Percentiles rank a stretch among this genome's conserved stretches.
Evolutionary conservation across 2,113 vertebrate genomes (phyloP).

Genomic region (Etia nguti): DNA sequence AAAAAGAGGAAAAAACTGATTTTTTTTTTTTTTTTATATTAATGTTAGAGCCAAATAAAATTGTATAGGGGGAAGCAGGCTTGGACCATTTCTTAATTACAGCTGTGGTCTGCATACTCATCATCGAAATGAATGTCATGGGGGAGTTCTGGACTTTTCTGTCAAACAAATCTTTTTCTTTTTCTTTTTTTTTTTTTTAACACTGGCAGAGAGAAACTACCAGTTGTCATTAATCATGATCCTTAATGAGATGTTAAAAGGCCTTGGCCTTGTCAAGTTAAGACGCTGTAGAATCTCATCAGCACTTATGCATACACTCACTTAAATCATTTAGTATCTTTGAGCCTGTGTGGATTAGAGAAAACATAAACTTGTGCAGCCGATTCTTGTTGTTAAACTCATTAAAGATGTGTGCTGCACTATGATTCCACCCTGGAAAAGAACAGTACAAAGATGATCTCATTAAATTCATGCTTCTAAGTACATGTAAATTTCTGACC

Average conservation of each 20-base stretch:
- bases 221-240: no score
- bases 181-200: no score
- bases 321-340: no score
- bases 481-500: fast-evolving
- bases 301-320: no score
- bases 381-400: neutral
- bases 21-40: neutral
- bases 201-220: no score
- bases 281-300: no score
- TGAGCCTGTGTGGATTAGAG: neutral
- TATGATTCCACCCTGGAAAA: fast-evolving
- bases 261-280: no score
- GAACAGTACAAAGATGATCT: neutral
- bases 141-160: neutral
- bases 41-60: neutral
- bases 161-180: neutral
- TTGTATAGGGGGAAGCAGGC: fast-evolving
- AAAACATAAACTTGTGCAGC: neutral
- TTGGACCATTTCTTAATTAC: fast-evolving
- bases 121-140: neutral
- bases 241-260: no score
- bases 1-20: no score
- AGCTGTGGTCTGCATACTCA: neutral
- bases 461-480: neutral
- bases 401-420: neutral